Evolutionary conservation across 2,888 invertebrate species (phyloP), one percentile per base, ranked within the genome.

Genomic region (Copidosoma aretas): DNA sequence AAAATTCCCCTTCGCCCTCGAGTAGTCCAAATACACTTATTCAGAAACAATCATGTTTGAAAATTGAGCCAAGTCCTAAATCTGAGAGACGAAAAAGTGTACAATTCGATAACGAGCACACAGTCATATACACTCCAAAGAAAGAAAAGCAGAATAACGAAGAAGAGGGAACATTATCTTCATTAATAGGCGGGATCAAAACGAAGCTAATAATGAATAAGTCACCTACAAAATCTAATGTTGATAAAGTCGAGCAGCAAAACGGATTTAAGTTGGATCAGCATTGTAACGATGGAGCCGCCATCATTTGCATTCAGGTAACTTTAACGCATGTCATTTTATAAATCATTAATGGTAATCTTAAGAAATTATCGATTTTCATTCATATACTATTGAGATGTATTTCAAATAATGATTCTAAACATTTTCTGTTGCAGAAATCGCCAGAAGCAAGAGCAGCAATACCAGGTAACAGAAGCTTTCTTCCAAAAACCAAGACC

Each of bases 391-490:
- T 32, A 32, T 8, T 32, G 32, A 32, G 3, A 32, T 32, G 3
- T 32, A 32, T 32, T 32, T 8, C 4, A 8, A 5, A 32, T 5
- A 32, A 32, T 32, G 8, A 8, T 52, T 52, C 12, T 12, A 3
- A 52, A 52, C n/a, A 70, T 72, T 57, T 64, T 68, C 3, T 53
- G 62, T 79, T 79, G 12, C 75, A 80, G 80, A 74, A 71, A 68
- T 70, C 71, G 53, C 67, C 74, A 70, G 73, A 70, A 72, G 52
- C 71, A 70, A 70, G 73, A 65, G 71, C 73, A 65, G 60, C 73
- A 69, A 75, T 74, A 77, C 71, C 81, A 83, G 83, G 83, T 83
- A 83, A 77, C 75, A 76, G 76, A 75, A 74, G 78, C 75, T 78
- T 78, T 75, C 77, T 77, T 77, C 77, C 80, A 72, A 77, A 78